These are phyloP conservation scores for Rousettus madagascariensis DNA, from an alignment of 2,797 vertebrate species.

Conservation along the genomic window DNA sequence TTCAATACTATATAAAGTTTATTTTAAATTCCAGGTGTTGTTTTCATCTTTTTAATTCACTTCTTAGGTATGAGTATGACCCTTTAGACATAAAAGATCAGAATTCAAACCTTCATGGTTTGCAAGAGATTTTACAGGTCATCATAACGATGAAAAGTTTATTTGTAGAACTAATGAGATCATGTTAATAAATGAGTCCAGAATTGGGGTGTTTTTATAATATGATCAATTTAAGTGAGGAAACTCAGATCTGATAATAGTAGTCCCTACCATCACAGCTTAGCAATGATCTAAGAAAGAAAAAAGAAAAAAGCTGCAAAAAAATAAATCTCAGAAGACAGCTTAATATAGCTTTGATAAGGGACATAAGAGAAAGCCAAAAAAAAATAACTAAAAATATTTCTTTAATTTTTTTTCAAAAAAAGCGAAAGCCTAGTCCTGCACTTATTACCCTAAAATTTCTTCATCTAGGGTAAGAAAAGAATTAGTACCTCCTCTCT, in stretches of 20 bases:
- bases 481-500: neutral
- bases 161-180: neutral
- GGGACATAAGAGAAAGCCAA: neutral
- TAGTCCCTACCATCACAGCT: neutral
- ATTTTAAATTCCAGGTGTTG: neutral
- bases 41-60: conserved; percentile 30
- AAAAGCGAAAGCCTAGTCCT: neutral
- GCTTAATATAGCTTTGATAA: neutral
- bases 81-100: neutral
- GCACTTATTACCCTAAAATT: neutral
- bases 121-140: neutral
- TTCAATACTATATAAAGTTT: neutral
- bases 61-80: neutral
- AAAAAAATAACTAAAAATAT: too few species aligned
- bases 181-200: neutral
- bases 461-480: neutral
- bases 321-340: neutral
- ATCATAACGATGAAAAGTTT: neutral
- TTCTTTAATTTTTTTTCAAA: too few species aligned
- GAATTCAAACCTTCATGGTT: neutral
- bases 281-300: neutral
- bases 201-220: neutral
- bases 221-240: neutral
- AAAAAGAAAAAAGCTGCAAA: neutral
- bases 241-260: neutral